These are phyloP conservation scores for Eunapius fragilis DNA, from an alignment of 37 sponge, comb jelly and placozoan genomes.

Conservation along the genomic window DNA sequence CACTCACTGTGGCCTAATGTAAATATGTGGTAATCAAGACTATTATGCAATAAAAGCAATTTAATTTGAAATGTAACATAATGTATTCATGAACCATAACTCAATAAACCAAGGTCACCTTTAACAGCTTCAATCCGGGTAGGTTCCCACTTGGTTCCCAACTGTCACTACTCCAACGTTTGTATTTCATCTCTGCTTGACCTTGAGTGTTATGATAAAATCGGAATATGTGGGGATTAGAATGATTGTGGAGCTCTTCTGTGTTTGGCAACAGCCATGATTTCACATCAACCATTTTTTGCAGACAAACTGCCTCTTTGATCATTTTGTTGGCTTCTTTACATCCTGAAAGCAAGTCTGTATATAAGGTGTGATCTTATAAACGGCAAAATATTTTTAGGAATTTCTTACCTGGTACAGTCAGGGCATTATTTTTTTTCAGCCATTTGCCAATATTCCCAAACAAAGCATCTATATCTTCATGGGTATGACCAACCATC, in stretches of 20 bases:
- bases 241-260: conserved; percentile 11
- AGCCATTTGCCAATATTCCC: not conserved
- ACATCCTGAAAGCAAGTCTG: no score
- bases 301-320: not conserved
- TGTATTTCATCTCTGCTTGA: conserved; percentile 18
- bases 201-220: conserved; percentile 1
- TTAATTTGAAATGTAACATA: conserved; percentile 1
- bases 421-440: conserved; percentile 9
- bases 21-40: not conserved
- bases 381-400: conserved; percentile 1
- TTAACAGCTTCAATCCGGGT: not conserved
- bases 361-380: not conserved
- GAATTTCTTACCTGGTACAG: conserved; percentile 17
- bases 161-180: not conserved
- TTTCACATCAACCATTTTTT: conserved; percentile 8
- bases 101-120: not conserved
- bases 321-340: not conserved
- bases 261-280: conserved; percentile 4
- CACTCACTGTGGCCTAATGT: not conserved
- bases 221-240: conserved; percentile 15
- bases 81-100: not conserved
- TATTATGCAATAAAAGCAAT: not conserved
- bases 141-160: conserved; percentile 9
- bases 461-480: conserved; percentile 13
- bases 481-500: conserved; percentile 35